Conservation (phyloP, 2,888 invertebrate species). For the Alloplasta piceator region DNA sequence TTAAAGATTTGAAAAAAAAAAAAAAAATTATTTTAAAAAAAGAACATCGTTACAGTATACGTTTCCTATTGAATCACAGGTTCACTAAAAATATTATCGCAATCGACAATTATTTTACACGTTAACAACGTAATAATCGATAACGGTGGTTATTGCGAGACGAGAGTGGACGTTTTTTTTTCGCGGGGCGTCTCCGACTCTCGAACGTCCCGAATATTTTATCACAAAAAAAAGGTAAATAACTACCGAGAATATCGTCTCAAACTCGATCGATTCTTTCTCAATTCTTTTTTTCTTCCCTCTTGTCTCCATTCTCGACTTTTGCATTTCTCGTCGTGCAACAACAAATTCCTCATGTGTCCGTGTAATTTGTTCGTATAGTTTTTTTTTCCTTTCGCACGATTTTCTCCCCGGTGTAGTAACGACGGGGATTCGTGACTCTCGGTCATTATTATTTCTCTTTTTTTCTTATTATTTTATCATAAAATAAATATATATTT, state of each 20-base stretch:
- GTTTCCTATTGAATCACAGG: slow-evolving; percentile 79
- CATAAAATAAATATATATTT: slow-evolving; percentile 62
- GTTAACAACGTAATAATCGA: slow-evolving; percentile 26
- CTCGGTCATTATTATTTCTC: slow-evolving; percentile 31
- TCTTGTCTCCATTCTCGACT: slow-evolving; percentile 19
- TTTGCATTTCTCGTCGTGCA: slow-evolving; percentile 38
- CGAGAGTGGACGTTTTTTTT: neutral
- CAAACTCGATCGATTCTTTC: slow-evolving; percentile 9
- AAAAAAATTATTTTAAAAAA: slow-evolving; percentile 55
- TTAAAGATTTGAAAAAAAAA: slow-evolving; percentile 14
- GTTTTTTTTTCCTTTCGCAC: slow-evolving; percentile 44
- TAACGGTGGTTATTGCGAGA: slow-evolving; percentile 56
- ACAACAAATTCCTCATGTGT: slow-evolving; percentile 22
- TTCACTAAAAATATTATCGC: slow-evolving; percentile 70
- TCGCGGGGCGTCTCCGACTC: slow-evolving; percentile 19
- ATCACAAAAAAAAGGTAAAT: slow-evolving; percentile 75
- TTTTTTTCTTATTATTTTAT: slow-evolving; percentile 42
- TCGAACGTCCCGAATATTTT: slow-evolving; percentile 55
- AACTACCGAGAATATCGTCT: neutral
- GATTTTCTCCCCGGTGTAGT: slow-evolving; percentile 58
- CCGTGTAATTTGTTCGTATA: slow-evolving; percentile 17
- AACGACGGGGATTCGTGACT: slow-evolving; percentile 59
- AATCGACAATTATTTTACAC: slow-evolving; percentile 51
- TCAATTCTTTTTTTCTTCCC: no score
- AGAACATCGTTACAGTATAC: slow-evolving; percentile 67